phyloP scores from a whole-genome alignment of 2,888 invertebrate species.

The Latheticus oryzae region DNA sequence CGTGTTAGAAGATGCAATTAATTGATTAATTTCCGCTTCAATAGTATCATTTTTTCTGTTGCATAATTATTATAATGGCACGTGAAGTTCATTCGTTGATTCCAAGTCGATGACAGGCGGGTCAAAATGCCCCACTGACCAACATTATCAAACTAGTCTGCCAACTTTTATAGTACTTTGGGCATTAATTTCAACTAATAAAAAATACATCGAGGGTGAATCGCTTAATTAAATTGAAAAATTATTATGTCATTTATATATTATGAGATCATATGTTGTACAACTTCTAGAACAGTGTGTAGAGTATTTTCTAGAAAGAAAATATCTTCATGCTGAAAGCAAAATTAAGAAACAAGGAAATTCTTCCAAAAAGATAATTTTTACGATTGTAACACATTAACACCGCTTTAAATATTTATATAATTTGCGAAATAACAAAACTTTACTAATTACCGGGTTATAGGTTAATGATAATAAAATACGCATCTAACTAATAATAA shows the following conservation, averaged over 20 bases:
- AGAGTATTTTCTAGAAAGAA: too few species aligned
- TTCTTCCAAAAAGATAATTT: too few species aligned
- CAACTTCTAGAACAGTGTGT: too few species aligned
- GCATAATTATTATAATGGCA: conserved; percentile 23
- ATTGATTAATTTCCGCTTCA: not conserved
- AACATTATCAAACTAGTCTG: conserved; percentile 51
- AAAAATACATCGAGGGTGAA: not conserved
- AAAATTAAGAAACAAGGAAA: too few species aligned
- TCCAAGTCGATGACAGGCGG: conserved; percentile 42
- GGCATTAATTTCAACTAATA: conserved; percentile 5
- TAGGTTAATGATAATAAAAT: conserved; percentile 12
- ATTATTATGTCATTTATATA: too few species aligned
- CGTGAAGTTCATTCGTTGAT: conserved; percentile 15
- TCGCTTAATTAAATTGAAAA: too few species aligned
- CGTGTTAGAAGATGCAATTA: too few species aligned
- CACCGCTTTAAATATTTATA: too few species aligned
- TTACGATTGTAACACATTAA: too few species aligned
- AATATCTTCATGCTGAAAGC: too few species aligned
- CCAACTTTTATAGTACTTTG: conserved; percentile 26
- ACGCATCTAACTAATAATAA: too few species aligned
- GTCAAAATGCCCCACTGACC: conserved; percentile 54
- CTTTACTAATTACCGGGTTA: conserved; percentile 9
- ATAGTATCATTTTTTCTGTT: conserved; percentile 15
- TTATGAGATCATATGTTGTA: too few species aligned
- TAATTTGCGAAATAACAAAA: conserved; percentile 14